Conservation (phyloP, 2,888 invertebrate genomes). For the Spatulosminthurus flaviceps region DNA sequence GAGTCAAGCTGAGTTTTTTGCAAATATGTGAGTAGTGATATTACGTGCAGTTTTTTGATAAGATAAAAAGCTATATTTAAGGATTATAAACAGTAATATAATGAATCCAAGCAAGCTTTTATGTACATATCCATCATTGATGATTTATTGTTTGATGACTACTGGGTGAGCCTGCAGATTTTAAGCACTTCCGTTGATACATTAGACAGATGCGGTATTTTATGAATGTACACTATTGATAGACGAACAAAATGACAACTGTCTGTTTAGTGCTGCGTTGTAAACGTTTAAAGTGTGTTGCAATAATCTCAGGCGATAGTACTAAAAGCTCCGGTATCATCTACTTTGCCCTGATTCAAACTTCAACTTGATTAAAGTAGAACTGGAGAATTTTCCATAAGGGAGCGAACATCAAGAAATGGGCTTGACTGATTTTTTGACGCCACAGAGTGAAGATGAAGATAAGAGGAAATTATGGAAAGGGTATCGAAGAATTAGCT, state of each 20-base stretch:
- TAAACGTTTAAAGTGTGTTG: conserved; percentile 18
- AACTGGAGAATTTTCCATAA: neutral
- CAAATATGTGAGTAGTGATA: no score
- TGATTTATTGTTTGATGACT: neutral
- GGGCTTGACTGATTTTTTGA: neutral
- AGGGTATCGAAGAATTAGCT: no score
- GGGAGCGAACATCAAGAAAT: no score
- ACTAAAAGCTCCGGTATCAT: neutral
- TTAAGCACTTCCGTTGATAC: neutral
- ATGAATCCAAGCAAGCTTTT: no score
- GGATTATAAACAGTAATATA: no score
- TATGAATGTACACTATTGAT: neutral
- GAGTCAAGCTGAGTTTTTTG: neutral
- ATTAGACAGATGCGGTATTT: neutral
- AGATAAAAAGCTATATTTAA: no score
- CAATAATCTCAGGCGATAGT: neutral
- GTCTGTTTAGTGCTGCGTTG: no score
- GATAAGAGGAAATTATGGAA: neutral
- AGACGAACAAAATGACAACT: no score
- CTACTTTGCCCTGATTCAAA: neutral
- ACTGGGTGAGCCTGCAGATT: neutral
- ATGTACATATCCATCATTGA: no score
- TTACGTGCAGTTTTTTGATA: neutral
- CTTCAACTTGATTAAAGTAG: neutral
- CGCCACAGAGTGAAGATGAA: neutral